phyloP scores from a whole-genome alignment of 2,797 vertebrate species.

The Rhynchonycteris naso region DNA sequence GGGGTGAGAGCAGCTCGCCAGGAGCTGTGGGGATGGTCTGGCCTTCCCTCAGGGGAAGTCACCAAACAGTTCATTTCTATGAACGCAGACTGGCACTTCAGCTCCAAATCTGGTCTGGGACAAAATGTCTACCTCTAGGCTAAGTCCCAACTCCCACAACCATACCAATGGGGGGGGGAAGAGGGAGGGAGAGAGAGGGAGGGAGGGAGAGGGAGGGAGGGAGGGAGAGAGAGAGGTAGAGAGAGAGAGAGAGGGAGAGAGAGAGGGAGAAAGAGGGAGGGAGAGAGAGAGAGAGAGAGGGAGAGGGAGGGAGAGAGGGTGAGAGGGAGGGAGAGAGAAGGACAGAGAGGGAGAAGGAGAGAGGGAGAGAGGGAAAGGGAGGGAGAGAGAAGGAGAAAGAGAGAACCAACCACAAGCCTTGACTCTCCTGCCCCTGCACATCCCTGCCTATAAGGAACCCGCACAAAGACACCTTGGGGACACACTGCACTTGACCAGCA shows the following conservation, averaged over 20 bases:
- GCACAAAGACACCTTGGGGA: background rate
- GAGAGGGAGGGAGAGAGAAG: background rate
- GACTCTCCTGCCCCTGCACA: background rate
- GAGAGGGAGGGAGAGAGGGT: too few relatives aligned
- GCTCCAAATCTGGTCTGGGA: background rate
- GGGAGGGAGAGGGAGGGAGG: background rate
- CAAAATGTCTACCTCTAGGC: background rate
- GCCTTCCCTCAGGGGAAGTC: background rate
- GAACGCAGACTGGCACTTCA: background rate
- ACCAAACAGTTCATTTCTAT: background rate
- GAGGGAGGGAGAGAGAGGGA: too few relatives aligned
- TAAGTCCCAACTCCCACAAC: background rate
- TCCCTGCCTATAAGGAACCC: background rate
- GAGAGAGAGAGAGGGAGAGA: too few relatives aligned
- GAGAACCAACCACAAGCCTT: background rate
- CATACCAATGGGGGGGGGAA: too few relatives aligned
- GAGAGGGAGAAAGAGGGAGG: background rate
- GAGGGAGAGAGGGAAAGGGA: too few relatives aligned
- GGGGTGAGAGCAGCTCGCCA: rapidly evolving
- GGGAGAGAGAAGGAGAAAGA: background rate
- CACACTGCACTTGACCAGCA: background rate
- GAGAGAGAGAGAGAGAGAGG: background rate
- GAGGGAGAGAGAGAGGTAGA: background rate
- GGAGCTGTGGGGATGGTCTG: background rate
- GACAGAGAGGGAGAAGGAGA: too few relatives aligned